These are phyloP conservation scores for Drosophila navojoa DNA, from an alignment of 1,140 invertebrate species.

Conservation along the genomic window DNA sequence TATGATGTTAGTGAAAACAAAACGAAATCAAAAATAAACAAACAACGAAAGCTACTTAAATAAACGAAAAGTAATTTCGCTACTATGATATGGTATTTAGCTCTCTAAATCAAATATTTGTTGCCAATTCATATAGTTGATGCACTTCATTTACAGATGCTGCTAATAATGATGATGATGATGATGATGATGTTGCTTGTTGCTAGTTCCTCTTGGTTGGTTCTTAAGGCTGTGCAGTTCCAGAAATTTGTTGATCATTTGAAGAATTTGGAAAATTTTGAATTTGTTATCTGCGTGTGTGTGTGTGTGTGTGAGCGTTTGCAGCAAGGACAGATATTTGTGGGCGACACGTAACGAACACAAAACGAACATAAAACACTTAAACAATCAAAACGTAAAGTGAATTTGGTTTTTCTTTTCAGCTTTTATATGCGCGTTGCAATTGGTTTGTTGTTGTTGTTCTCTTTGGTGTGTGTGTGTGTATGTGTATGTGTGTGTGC, in stretches of 20 bases:
- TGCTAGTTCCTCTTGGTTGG: no score
- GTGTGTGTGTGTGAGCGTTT: constrained; percentile 16
- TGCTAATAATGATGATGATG: background rate
- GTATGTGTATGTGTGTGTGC: background rate
- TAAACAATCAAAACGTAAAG: constrained; percentile 53
- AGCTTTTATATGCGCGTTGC: constrained; percentile 11
- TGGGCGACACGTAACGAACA: constrained; percentile 47
- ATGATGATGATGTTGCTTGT: background rate
- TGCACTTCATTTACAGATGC: background rate
- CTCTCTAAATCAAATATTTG: background rate
- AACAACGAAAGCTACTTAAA: constrained; percentile 12
- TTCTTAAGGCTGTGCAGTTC: constrained; percentile 9
- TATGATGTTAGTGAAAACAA: background rate
- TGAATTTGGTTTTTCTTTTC: constrained; percentile 26
- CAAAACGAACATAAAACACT: constrained; percentile 46
- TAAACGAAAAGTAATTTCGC: constrained; percentile 8
- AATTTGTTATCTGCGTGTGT: constrained; percentile 2
- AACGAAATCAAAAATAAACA: background rate
- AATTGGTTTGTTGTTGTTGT: background rate
- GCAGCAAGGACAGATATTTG: constrained; percentile 7
- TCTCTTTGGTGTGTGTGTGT: background rate
- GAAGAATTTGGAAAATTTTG: constrained; percentile 11
- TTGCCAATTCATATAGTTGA: constrained; percentile 12
- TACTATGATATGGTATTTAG: constrained; percentile 4
- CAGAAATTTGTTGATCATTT: background rate